Evolutionary conservation across 2,888 invertebrate genomes (phyloP).

Genomic region (Leucoma salicis): DNA sequence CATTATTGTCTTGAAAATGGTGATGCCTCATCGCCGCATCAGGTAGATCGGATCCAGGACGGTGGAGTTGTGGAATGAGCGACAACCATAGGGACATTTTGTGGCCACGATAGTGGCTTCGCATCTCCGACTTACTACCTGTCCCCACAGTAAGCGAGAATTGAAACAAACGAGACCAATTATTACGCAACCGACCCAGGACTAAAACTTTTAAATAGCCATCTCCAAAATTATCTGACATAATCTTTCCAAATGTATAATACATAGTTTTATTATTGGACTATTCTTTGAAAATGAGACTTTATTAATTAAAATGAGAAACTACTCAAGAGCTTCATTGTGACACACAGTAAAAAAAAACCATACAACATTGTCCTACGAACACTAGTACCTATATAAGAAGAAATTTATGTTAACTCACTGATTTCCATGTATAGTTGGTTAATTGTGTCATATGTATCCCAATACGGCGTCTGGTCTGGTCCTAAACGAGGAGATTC

Average conservation of each 20-base stretch:
- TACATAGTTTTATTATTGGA: too few relatives aligned
- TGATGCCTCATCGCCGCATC: constrained; percentile 94
- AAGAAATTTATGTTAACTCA: constrained; percentile 58
- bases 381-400: too few relatives aligned
- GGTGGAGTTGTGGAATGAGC: constrained; percentile 93
- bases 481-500: constrained; percentile 65
- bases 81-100: constrained; percentile 97
- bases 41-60: constrained; percentile 87
- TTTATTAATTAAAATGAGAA: too few relatives aligned
- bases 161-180: constrained; percentile 51
- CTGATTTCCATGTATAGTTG: constrained; percentile 93
- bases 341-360: too few relatives aligned
- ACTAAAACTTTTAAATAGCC: constrained; percentile 54
- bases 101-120: constrained; percentile 96
- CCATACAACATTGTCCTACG: too few relatives aligned
- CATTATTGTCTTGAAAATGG: constrained; percentile 91
- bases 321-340: constrained; percentile 31
- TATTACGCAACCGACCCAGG: constrained; percentile 25
- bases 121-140: constrained; percentile 89
- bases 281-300: too few relatives aligned
- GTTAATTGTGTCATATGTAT: constrained; percentile 94
- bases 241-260: too few relatives aligned
- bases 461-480: constrained; percentile 89
- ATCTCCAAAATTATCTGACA: too few relatives aligned
- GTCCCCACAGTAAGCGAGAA: constrained; percentile 35